A percentile compares a stretch with the other conserved stretches of the same genome.
These are phyloP conservation scores for Sprattus sprattus DNA, from an alignment of 2,113 vertebrate genomes.

Conservation along the genomic window DNA sequence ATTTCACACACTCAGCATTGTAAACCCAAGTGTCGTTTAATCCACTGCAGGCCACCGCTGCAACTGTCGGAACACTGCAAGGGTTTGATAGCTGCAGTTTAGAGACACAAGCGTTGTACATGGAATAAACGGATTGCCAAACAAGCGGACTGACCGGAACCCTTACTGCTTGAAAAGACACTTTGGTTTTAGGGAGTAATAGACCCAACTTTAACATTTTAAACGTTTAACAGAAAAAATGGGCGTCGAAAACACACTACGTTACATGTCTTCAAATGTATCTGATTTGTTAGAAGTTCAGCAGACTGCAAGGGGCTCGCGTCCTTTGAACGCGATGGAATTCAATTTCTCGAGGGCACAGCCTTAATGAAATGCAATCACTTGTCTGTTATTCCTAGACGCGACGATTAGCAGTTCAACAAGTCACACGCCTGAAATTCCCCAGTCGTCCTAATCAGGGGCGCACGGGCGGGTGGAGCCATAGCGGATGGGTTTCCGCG, in stretches of 20 bases:
- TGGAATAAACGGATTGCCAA: not conserved
- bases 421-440: constrained; percentile 33
- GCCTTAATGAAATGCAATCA: constrained; percentile 13
- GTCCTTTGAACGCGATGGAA: not conserved
- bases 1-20: constrained; percentile 54
- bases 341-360: not conserved
- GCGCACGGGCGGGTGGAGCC: constrained; percentile 23
- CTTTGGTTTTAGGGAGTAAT: not conserved
- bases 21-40: constrained; percentile 66
- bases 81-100: constrained; percentile 59
- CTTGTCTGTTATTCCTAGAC: constrained; percentile 17
- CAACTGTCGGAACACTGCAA: constrained; percentile 57
- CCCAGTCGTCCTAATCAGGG: constrained; percentile 26
- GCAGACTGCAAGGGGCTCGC: not conserved
- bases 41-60: constrained; percentile 68
- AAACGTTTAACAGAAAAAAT: not conserved
- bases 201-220: not conserved
- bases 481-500: constrained; percentile 44
- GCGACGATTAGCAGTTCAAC: constrained; percentile 21
- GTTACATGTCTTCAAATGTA: not conserved
- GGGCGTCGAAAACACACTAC: not conserved
- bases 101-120: not conserved
- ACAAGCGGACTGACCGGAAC: not conserved
- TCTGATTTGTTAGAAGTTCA: not conserved
- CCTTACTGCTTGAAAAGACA: not conserved